Evolutionary conservation across 2,797 vertebrate genomes (phyloP).

Genomic region (Parauchenoglanis ngamensis): DNA sequence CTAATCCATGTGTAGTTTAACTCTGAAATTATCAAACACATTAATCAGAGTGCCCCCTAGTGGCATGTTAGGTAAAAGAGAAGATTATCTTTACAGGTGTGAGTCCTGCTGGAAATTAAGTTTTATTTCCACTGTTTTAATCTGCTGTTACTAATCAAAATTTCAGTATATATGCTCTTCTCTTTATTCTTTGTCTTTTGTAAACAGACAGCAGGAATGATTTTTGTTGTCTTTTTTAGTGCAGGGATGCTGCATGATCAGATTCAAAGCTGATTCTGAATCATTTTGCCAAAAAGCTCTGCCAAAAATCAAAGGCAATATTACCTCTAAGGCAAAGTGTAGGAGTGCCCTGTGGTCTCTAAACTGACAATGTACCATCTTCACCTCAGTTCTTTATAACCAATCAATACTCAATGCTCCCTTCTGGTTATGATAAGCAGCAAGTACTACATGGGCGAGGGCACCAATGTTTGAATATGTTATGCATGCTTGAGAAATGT

Average conservation of each 20-base stretch:
- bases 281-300: neutral
- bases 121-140: neutral
- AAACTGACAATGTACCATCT: neutral
- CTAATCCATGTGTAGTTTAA: conserved; percentile 23
- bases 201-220: neutral
- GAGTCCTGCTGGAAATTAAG: neutral
- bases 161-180: neutral
- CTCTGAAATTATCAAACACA: neutral
- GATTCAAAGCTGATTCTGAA: conserved; percentile 4
- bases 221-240: neutral
- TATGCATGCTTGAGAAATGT: neutral
- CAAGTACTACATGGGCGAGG: neutral
- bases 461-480: neutral
- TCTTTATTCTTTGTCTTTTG: neutral
- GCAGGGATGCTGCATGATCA: neutral
- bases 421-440: conserved; percentile 9
- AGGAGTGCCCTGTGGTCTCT: neutral
- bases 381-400: conserved; percentile 5
- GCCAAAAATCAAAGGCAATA: neutral
- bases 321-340: neutral
- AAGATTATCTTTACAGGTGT: neutral
- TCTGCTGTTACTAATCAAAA: neutral
- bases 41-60: neutral
- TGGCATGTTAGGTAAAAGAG: neutral
- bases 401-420: neutral